Percentiles rank a stretch among this genome's conserved stretches.
These are phyloP conservation scores for Prunella himalayana DNA, from an alignment of 2,113 vertebrate species.

Conservation along the genomic window DNA sequence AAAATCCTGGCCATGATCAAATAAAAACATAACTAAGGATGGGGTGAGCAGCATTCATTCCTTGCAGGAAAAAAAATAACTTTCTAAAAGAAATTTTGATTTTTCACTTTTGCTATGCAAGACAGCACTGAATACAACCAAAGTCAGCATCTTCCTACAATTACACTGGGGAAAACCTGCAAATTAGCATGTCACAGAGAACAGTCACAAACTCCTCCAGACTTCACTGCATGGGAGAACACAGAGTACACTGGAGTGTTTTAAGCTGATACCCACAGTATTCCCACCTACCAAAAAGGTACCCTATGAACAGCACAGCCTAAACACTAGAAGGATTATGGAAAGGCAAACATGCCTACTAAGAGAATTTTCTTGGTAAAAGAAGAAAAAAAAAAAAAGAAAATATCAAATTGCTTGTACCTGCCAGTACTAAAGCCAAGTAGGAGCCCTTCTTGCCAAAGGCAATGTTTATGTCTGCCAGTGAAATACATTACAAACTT, in stretches of 20 bases:
- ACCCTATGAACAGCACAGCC: neutral
- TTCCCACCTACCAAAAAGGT: neutral
- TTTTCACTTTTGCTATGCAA: neutral
- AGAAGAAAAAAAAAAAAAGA: neutral
- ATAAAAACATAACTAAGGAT: neutral
- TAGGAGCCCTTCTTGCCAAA: slow-evolving; percentile 1
- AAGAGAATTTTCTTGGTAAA: neutral
- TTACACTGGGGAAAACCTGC: neutral
- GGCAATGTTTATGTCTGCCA: slow-evolving; percentile 23
- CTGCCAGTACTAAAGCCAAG: neutral
- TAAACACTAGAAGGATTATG: slow-evolving; percentile 14
- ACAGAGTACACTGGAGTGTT: neutral
- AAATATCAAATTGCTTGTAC: neutral
- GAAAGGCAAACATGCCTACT: neutral
- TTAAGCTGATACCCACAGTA: slow-evolving; percentile 14
- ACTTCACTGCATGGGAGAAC: neutral
- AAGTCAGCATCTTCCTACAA: neutral
- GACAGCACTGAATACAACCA: neutral
- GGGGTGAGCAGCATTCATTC: neutral
- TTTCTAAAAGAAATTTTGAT: neutral
- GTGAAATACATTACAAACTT: neutral
- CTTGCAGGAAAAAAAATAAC: neutral
- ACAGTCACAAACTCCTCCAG: neutral
- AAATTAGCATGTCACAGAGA: slow-evolving; percentile 7
- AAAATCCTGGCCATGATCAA: neutral